These are phyloP conservation scores for Blera fallax DNA, from an alignment of 2,888 invertebrate genomes.

Conservation along the genomic window DNA sequence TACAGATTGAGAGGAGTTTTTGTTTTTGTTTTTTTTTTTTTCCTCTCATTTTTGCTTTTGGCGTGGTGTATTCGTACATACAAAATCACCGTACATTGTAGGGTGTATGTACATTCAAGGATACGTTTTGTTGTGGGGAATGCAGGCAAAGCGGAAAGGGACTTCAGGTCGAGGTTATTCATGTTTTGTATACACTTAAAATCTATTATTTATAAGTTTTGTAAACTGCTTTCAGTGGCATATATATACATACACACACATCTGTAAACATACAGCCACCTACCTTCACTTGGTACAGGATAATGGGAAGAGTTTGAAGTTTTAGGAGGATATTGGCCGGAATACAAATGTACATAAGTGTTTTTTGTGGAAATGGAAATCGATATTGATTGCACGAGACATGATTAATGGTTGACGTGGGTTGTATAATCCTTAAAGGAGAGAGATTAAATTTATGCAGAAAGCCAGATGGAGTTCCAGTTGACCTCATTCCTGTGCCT, in stretches of 20 bases:
- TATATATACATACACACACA: neutral
- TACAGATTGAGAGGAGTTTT: conserved; percentile 36
- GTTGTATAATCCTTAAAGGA: neutral
- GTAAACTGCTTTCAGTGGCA: conserved; percentile 39
- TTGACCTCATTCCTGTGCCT: neutral
- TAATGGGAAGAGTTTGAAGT: conserved; percentile 27
- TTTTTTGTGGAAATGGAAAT: conserved; percentile 26
- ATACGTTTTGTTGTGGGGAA: conserved; percentile 34
- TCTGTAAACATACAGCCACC: neutral
- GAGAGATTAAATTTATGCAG: conserved; percentile 8
- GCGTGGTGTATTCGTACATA: neutral
- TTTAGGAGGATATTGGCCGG: conserved; percentile 36
- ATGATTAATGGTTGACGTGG: conserved; percentile 46
- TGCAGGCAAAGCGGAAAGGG: conserved; percentile 53
- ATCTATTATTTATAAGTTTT: conserved; percentile 70
- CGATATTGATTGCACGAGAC: conserved; percentile 47
- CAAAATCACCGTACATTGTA: neutral
- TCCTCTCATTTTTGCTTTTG: neutral
- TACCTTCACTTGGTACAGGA: conserved; percentile 8
- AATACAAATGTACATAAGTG: neutral
- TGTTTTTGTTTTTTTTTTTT: neutral
- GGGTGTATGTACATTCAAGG: conserved; percentile 39
- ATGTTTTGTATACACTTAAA: conserved; percentile 36
- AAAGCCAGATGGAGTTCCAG: neutral
- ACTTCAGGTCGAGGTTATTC: conserved; percentile 69